These are phyloP conservation scores for Collichthys lucidus DNA, from an alignment of 2,113 vertebrate species.

Conservation along the genomic window DNA sequence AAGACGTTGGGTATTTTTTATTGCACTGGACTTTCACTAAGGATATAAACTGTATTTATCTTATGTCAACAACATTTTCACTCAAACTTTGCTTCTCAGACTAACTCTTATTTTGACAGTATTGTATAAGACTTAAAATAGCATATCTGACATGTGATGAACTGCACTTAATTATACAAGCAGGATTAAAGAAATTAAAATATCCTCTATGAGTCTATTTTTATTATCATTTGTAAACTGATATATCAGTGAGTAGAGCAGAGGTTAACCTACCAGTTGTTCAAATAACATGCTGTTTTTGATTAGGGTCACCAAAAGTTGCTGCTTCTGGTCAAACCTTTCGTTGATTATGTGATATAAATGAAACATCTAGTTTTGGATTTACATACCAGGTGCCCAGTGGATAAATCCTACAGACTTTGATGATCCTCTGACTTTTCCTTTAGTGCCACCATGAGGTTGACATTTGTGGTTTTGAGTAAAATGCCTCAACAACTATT, in stretches of 20 bases:
- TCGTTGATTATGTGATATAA: no score
- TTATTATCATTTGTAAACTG: neutral
- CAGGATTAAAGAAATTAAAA: conserved; percentile 45
- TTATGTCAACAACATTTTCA: neutral
- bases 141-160: neutral
- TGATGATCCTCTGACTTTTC: no score
- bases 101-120: conserved; percentile 40
- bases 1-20: conserved; percentile 3
- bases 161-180: conserved; percentile 28
- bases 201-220: neutral
- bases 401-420: no score
- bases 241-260: neutral
- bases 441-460: no score
- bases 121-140: conserved; percentile 35
- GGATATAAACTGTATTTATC: neutral
- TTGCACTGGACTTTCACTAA: conserved; percentile 6
- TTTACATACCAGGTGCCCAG: no score
- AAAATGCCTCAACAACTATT: no score
- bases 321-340: neutral
- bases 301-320: neutral
- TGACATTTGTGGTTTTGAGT: no score
- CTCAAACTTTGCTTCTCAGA: conserved; percentile 1
- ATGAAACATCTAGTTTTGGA: no score
- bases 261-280: neutral
- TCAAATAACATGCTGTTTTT: neutral